Evolutionary conservation across 2,888 invertebrate genomes (phyloP).

Genomic region (Patella ulyssiponensis): DNA sequence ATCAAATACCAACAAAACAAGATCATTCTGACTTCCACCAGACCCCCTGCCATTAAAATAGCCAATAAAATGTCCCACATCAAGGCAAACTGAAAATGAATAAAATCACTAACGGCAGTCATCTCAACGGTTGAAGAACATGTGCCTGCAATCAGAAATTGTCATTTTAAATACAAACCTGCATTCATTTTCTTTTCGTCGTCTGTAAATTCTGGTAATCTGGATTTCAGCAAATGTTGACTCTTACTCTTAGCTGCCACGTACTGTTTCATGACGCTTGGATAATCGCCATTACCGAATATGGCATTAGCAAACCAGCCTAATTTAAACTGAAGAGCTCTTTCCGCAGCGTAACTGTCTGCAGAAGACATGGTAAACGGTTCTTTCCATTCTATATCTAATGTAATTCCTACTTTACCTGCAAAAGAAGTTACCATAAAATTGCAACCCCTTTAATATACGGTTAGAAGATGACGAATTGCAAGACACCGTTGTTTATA

Average conservation of each 20-base stretch:
- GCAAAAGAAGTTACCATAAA: neutral
- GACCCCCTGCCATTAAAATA: too few relatives aligned
- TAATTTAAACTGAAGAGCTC: constrained; percentile 61
- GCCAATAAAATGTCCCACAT: too few relatives aligned
- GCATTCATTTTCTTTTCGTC: constrained; percentile 55
- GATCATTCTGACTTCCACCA: too few relatives aligned
- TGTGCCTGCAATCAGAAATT: too few relatives aligned
- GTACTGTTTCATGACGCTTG: constrained; percentile 58
- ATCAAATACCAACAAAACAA: too few relatives aligned
- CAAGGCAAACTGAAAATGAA: too few relatives aligned
- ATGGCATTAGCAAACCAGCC: constrained; percentile 70
- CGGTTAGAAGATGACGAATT: too few relatives aligned
- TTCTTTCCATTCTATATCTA: constrained; percentile 64
- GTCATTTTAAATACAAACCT: constrained; percentile 42
- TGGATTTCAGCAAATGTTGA: constrained; percentile 49
- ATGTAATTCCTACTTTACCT: constrained; percentile 57
- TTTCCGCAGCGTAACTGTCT: constrained; percentile 56
- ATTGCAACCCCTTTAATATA: neutral
- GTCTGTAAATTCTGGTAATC: constrained; percentile 65
- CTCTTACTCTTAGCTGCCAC: constrained; percentile 51
- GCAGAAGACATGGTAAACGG: constrained; percentile 42
- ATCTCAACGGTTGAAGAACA: too few relatives aligned
- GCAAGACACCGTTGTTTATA: too few relatives aligned
- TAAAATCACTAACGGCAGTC: too few relatives aligned
- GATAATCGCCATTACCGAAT: constrained; percentile 75